Evolutionary conservation across 1,140 invertebrate species (phyloP).

Genomic region (Zaprionus davidi): DNA sequence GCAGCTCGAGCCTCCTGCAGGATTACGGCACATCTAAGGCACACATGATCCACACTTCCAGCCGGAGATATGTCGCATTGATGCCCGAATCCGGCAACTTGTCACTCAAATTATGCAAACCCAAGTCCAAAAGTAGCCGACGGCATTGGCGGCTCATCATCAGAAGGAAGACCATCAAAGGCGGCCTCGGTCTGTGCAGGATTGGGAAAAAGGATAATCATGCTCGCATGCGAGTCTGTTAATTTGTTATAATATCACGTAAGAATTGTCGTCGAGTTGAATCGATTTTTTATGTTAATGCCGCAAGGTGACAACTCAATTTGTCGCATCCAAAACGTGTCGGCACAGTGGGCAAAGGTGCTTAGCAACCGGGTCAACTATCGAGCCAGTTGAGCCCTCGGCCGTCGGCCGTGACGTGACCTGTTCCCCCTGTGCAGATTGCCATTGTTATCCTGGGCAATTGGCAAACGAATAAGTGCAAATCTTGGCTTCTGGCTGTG

Average conservation of each 20-base stretch:
- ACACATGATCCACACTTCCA: not conserved
- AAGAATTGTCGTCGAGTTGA: constrained; percentile 46
- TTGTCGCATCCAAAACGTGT: constrained; percentile 55
- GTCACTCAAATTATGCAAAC: constrained; percentile 55
- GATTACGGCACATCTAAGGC: constrained; percentile 65
- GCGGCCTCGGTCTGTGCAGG: not conserved
- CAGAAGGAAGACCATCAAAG: constrained; percentile 48
- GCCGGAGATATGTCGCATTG: constrained; percentile 9
- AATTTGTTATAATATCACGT: constrained; percentile 77
- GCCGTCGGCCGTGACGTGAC: constrained; percentile 30
- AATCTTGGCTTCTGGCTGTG: constrained; percentile 44
- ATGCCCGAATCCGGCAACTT: constrained; percentile 49
- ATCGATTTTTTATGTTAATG: constrained; percentile 72
- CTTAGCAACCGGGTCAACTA: constrained; percentile 52
- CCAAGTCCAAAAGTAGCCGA: constrained; percentile 20
- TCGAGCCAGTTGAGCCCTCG: not conserved
- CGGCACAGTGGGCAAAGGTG: constrained; percentile 32
- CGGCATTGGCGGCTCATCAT: constrained; percentile 21
- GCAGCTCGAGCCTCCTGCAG: constrained; percentile 18
- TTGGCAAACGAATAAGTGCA: constrained; percentile 25
- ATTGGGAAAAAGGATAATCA: constrained; percentile 63
- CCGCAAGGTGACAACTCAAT: constrained; percentile 76
- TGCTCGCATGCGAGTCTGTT: constrained; percentile 54
- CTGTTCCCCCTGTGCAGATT: constrained; percentile 12
- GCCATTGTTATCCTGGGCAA: constrained; percentile 11